Percentiles rank a stretch among this genome's conserved stretches.
Evolutionary conservation across 2,113 vertebrate species (phyloP).

Genomic region (Cyprinodon tularosa): DNA sequence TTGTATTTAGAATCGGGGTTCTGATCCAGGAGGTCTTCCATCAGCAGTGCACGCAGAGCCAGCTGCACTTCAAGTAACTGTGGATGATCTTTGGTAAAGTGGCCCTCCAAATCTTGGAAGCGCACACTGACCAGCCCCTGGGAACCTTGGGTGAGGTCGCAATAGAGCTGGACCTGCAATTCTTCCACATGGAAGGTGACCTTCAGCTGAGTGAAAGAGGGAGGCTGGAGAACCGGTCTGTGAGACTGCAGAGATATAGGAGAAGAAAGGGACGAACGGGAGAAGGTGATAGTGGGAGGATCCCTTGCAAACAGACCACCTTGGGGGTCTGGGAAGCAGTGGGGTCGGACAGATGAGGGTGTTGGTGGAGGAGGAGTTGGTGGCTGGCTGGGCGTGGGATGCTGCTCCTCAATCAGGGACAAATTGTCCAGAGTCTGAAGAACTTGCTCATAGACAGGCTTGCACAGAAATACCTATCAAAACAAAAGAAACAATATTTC

Average conservation of each 20-base stretch:
- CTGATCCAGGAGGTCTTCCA: constrained; percentile 95
- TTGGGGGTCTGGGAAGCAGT: constrained; percentile 80
- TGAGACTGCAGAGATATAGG: constrained; percentile 68
- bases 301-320: constrained; percentile 87
- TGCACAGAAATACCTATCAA: constrained; percentile 91
- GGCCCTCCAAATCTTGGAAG: constrained; percentile 94
- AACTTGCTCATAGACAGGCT: constrained; percentile 95
- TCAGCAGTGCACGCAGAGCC: constrained; percentile 89
- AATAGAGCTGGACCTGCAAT: constrained; percentile 92
- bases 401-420: constrained; percentile 87
- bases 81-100: constrained; percentile 94
- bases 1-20: constrained; percentile 93
- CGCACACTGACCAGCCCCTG: constrained; percentile 94
- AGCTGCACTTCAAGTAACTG: constrained; percentile 89
- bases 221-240: constrained; percentile 45
- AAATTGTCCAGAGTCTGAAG: constrained; percentile 95
- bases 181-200: constrained; percentile 90
- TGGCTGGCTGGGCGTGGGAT: constrained; percentile 67
- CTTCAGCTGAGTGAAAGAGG: constrained; percentile 90
- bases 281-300: constrained; percentile 77
- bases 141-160: constrained; percentile 90
- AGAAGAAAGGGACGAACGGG: constrained; percentile 76
- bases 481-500: constrained; percentile 13
- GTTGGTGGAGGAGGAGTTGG: constrained; percentile 81
- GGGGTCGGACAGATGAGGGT: constrained; percentile 81